phyloP scores from a whole-genome alignment of 2,113 vertebrate genomes.

The Bufo bufo region DNA sequence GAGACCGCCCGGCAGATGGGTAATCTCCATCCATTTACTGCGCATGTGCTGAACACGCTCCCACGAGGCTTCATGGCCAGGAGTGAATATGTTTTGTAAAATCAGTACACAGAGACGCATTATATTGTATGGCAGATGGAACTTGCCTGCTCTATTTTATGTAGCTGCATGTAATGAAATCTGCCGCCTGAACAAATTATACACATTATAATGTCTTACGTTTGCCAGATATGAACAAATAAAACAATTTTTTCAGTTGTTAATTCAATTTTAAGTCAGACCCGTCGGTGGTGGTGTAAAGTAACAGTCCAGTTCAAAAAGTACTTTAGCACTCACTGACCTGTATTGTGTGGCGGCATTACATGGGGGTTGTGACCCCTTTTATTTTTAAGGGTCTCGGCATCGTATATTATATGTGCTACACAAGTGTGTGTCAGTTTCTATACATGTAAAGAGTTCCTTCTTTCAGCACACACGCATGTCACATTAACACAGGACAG shows the following conservation, averaged over 20 bases:
- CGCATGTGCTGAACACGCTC: no score
- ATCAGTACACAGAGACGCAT: no score
- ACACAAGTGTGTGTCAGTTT: slow-evolving; percentile 41
- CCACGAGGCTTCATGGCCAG: no score
- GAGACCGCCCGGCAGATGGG: no score
- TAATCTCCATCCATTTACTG: no score
- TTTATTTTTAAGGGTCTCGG: slow-evolving; percentile 1
- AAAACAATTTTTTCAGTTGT: background rate
- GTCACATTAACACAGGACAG: slow-evolving; percentile 53
- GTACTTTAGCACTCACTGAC: background rate
- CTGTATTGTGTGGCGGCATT: background rate
- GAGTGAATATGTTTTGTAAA: no score
- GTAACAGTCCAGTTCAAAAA: background rate
- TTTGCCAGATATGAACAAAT: no score
- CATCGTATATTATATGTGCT: slow-evolving; percentile 12
- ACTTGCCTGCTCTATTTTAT: no score
- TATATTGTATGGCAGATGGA: no score
- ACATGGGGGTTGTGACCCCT: slow-evolving; percentile 7
- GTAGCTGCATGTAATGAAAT: no score
- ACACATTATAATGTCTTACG: no score
- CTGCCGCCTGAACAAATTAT: no score
- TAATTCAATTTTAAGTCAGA: background rate
- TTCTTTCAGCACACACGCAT: slow-evolving; percentile 47
- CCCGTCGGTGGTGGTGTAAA: background rate
- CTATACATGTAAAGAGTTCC: slow-evolving; percentile 41